Percentiles rank a stretch among this genome's conserved stretches.
Conservation (phyloP, 2,888 invertebrate genomes). For the Campoletis raptor region DNA sequence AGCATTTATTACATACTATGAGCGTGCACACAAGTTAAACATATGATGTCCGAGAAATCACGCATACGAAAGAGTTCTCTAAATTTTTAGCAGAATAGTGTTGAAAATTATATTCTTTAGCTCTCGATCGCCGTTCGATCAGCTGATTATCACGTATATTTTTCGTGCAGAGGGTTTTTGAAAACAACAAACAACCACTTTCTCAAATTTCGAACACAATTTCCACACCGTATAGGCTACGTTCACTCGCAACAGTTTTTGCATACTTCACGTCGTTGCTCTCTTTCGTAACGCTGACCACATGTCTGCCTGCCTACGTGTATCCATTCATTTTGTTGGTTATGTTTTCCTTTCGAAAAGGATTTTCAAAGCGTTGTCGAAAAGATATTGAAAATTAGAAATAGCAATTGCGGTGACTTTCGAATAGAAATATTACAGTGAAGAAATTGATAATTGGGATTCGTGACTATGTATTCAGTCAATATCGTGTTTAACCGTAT, state of each 20-base stretch:
- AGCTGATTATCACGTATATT: not conserved
- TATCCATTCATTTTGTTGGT: not conserved
- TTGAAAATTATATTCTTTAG: not conserved
- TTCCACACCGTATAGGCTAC: not conserved
- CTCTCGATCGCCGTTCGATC: not conserved
- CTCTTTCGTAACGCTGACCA: not conserved
- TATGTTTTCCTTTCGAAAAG: not conserved
- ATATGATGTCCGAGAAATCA: slow-evolving; percentile 2
- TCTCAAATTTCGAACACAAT: too few species aligned
- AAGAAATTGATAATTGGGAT: too few species aligned
- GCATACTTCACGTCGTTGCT: not conserved
- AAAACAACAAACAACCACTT: too few species aligned
- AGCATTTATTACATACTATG: slow-evolving; percentile 19
- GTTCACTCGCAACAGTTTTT: not conserved
- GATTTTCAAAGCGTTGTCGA: not conserved
- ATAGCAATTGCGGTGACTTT: not conserved
- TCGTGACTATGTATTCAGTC: not conserved
- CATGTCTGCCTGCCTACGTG: not conserved
- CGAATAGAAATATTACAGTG: too few species aligned
- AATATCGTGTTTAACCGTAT: not conserved
- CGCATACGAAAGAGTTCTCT: not conserved
- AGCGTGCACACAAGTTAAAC: not conserved
- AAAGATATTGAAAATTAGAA: too few species aligned
- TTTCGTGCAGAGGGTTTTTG: not conserved
- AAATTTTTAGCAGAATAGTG: not conserved